These are phyloP conservation scores for Melanophora roralis DNA, from an alignment of 2,888 invertebrate genomes.

Conservation along the genomic window DNA sequence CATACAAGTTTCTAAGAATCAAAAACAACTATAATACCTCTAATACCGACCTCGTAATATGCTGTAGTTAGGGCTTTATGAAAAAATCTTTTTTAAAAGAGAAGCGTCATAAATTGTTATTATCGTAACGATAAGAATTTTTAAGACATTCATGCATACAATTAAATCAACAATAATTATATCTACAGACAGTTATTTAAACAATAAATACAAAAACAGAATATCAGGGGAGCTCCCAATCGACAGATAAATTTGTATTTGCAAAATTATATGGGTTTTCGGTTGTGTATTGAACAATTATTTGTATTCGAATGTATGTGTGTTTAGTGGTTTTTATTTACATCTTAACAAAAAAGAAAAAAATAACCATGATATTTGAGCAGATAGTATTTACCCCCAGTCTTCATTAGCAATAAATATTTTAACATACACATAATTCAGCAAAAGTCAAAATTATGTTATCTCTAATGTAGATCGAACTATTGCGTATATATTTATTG, in stretches of 20 bases:
- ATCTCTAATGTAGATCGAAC: too few species aligned
- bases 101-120: slow-evolving; percentile 8
- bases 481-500: too few species aligned
- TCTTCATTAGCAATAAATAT: too few species aligned
- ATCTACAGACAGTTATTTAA: neutral
- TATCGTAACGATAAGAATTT: slow-evolving; percentile 29
- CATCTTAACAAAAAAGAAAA: slow-evolving; percentile 14
- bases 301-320: neutral
- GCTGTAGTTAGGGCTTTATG: too few species aligned
- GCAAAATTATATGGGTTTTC: slow-evolving; percentile 39
- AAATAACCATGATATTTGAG: neutral
- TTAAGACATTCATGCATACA: slow-evolving; percentile 5
- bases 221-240: neutral
- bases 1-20: too few species aligned
- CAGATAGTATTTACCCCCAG: slow-evolving; percentile 29
- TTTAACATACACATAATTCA: too few species aligned
- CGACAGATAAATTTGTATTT: slow-evolving; percentile 21
- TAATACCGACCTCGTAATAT: too few species aligned
- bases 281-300: slow-evolving; percentile 9
- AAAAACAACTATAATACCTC: too few species aligned
- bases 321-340: slow-evolving; percentile 36
- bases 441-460: too few species aligned
- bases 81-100: slow-evolving; percentile 4
- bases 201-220: neutral
- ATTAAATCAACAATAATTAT: neutral